Base-by-base conservation (phyloP, 2,888 invertebrate genomes). In the Notocelia uddmanniana region DNA sequence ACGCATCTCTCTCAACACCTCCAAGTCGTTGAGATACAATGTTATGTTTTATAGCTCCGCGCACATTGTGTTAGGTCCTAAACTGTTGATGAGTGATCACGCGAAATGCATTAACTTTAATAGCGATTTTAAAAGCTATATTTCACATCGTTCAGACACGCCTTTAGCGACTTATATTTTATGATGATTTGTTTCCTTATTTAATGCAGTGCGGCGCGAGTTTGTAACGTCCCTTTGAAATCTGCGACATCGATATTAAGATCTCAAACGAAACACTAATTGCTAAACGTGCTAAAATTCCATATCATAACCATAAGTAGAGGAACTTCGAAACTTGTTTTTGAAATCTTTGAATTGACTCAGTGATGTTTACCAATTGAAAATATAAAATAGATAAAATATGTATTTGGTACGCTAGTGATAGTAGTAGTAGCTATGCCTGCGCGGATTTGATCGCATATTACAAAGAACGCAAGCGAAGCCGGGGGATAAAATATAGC, bases 111-210 rank as follows among this genome's bases (percentile, higher is more conserved):
- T 92, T 91, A 91, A 91, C 85, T 89, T 91, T 92, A 90, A 92
- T 89, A 84, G 86, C 83, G 84, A 89, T 88, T 93, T 93, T 91
- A 90, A 93, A 90, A 89, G 91, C 89, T 83, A 92, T 93, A 93
- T 91, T 89, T 93, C 89, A 92, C 89, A 87, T 90, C 87, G 87
- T 90, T 89, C 85, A 78, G 86, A 81, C 86, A 87, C 87, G 83
- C 87, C 90, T 90, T 87, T 88, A 85, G 88, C 85, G 88, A 82
- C 85, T 82, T 84, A 85, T 83, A 85, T 91, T 92, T 92, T 93
- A 93, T 93, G 92, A 84, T 93, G 93, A 93, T 93, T 93, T 92
- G 92, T 91, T 93, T 91, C 89, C 89, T 85, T 89, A 88, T 87
- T 88, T 85, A 84, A 85, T 80, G 83, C 26, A 60, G 59, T 76